Evolutionary conservation across 2,888 invertebrate genomes (phyloP).

Genomic region (Melolontha melolontha): DNA sequence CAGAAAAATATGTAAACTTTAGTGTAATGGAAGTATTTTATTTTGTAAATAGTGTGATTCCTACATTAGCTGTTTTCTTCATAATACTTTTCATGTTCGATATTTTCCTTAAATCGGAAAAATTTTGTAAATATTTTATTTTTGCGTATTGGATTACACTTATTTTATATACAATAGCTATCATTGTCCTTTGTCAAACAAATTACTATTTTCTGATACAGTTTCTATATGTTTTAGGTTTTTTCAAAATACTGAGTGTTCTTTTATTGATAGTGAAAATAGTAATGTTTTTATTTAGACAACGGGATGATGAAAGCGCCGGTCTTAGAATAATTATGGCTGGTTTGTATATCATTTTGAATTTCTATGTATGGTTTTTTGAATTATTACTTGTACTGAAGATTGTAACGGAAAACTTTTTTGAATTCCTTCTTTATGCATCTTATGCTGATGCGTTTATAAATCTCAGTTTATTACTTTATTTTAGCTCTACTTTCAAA

Average conservation of each 20-base stretch:
- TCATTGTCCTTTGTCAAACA: background rate
- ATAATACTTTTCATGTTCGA: conserved; percentile 13
- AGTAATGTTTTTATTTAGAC: background rate
- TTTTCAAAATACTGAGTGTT: conserved; percentile 3
- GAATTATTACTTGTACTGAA: background rate
- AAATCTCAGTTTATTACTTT: conserved; percentile 19
- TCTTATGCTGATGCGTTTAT: conserved; percentile 7
- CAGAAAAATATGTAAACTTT: background rate
- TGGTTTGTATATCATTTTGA: conserved; percentile 1
- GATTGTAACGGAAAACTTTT: background rate
- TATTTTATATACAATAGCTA: background rate
- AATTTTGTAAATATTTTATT: conserved; percentile 14
- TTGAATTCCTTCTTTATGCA: background rate
- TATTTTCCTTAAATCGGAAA: conserved; percentile 5
- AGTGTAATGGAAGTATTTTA: background rate
- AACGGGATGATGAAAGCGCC: background rate
- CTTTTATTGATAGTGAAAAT: conserved; percentile 5
- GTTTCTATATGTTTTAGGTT: background rate
- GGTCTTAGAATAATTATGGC: conserved; percentile 20
- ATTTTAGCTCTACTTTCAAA: background rate
- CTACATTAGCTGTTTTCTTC: conserved; percentile 2
- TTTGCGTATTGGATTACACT: conserved; percentile 4
- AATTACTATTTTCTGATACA: background rate
- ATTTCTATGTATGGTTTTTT: conserved; percentile 8
- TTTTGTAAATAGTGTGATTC: background rate